Evolutionary conservation across 2,797 vertebrate species (phyloP).

Genomic region (Hybognathus amarus): DNA sequence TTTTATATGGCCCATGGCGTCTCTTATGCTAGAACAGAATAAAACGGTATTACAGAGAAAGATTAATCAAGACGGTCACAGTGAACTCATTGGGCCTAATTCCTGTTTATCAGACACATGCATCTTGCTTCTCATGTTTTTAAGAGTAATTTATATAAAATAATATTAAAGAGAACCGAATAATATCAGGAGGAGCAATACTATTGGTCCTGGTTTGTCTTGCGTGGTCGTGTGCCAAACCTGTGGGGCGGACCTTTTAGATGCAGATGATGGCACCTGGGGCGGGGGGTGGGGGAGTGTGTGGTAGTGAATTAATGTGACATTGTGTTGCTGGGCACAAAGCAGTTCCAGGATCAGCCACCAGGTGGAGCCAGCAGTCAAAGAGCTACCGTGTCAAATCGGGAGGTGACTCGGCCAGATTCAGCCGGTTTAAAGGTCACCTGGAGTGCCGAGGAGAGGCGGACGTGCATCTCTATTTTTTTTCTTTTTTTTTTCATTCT

Average conservation of each 20-base stretch:
- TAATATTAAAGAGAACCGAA: slow-evolving; percentile 76
- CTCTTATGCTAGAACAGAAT: slow-evolving; percentile 54
- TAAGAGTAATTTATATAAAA: slow-evolving; percentile 94
- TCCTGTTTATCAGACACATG: slow-evolving; percentile 73
- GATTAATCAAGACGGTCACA: slow-evolving; percentile 57
- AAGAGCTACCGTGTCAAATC: slow-evolving; percentile 9
- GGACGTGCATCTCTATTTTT: slow-evolving; percentile 20
- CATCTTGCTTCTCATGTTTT: slow-evolving; percentile 86
- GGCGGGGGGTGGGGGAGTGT: neutral
- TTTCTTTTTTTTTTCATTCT: slow-evolving; percentile 34
- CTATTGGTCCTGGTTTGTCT: slow-evolving; percentile 53
- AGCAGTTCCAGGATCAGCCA: slow-evolving; percentile 45
- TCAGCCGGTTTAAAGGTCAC: slow-evolving; percentile 38
- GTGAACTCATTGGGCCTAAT: slow-evolving; percentile 59
- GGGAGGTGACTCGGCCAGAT: slow-evolving; percentile 27
- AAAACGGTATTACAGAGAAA: slow-evolving; percentile 58
- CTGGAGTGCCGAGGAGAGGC: slow-evolving; percentile 51
- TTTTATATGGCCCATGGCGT: slow-evolving; percentile 77
- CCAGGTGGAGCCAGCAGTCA: slow-evolving; percentile 24
- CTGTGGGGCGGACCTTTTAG: slow-evolving; percentile 47
- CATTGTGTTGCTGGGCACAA: slow-evolving; percentile 11
- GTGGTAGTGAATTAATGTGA: slow-evolving; percentile 20
- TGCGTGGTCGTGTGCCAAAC: slow-evolving; percentile 57
- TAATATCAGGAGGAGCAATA: slow-evolving; percentile 65
- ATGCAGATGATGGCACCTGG: slow-evolving; percentile 33